Conservation (phyloP, 2,797 vertebrate genomes). For the Rhinogobio ventralis region DNA sequence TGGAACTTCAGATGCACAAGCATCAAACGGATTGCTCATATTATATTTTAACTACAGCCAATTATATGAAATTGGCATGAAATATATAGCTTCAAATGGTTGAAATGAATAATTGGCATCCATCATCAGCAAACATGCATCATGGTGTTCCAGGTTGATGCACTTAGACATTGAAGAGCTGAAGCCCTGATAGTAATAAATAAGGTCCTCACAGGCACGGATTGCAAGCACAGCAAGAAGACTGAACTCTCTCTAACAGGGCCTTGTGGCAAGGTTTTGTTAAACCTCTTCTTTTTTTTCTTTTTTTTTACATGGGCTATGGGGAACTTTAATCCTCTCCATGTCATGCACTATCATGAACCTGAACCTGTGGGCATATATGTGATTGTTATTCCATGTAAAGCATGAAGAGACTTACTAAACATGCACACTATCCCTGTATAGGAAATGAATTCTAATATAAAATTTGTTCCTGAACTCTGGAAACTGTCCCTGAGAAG, state of each 20-base stretch:
- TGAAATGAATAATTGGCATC: background rate
- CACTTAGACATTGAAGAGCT: constrained; percentile 50
- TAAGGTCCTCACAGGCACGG: constrained; percentile 50
- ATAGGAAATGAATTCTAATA: constrained; percentile 39
- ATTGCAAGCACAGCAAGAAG: constrained; percentile 49
- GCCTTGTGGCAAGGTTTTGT: constrained; percentile 61
- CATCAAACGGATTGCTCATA: background rate
- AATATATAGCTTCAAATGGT: background rate
- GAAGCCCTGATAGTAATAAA: constrained; percentile 49
- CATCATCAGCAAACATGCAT: constrained; percentile 17
- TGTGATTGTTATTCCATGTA: constrained; percentile 51
- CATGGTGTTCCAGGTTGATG: constrained; percentile 43
- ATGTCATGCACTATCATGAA: constrained; percentile 53
- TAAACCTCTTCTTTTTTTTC: constrained; percentile 46
- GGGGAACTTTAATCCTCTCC: constrained; percentile 57
- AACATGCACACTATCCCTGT: constrained; percentile 29
- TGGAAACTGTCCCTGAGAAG: constrained; percentile 18
- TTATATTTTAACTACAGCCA: background rate
- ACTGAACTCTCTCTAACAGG: constrained; percentile 48
- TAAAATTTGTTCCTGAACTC: constrained; percentile 44
- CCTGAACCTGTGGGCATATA: constrained; percentile 49
- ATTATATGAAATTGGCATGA: background rate
- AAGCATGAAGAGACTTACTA: constrained; percentile 45
- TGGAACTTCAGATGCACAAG: background rate
- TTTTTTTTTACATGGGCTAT: constrained; percentile 41